phyloP scores from a whole-genome alignment of 2,797 vertebrate genomes.

The Micromesistius poutassou region DNA sequence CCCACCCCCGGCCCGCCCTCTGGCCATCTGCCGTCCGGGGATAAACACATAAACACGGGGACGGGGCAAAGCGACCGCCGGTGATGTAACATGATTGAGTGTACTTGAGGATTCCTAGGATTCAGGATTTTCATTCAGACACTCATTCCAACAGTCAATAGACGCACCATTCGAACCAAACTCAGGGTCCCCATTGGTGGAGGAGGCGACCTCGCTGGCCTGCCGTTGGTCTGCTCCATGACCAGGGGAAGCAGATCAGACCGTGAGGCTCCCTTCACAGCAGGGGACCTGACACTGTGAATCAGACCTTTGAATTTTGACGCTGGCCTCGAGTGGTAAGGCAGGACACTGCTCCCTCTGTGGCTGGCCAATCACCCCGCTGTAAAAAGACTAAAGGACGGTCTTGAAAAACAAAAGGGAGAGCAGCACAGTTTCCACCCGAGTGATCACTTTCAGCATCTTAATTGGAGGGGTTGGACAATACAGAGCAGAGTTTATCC shows the following conservation, averaged over 20 bases:
- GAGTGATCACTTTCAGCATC: neutral
- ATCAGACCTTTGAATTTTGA: slow-evolving; percentile 38
- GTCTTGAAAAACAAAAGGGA: slow-evolving; percentile 22
- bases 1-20: slow-evolving; percentile 15
- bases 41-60: slow-evolving; percentile 30
- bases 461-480: neutral
- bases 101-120: slow-evolving; percentile 23
- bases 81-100: slow-evolving; percentile 33
- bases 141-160: slow-evolving; percentile 6
- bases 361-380: neutral
- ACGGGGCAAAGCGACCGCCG: slow-evolving; percentile 11
- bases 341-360: neutral
- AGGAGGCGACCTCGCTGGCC: slow-evolving; percentile 25
- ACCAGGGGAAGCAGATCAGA: neutral
- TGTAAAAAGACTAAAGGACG: slow-evolving; percentile 7
- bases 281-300: slow-evolving; percentile 34
- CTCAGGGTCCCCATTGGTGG: slow-evolving; percentile 4
- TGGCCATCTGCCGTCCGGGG: slow-evolving; percentile 62
- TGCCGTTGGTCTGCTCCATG: slow-evolving; percentile 7
- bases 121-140: neutral
- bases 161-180: slow-evolving; percentile 7
- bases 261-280: slow-evolving; percentile 7
- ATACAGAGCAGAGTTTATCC: neutral
- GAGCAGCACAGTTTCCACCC: neutral
- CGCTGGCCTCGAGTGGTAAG: slow-evolving; percentile 6